A percentile compares a stretch with the other conserved stretches of the same genome.
phyloP scores from a whole-genome alignment of 2,113 vertebrate genomes.

The Nothobranchius furzeri region DNA sequence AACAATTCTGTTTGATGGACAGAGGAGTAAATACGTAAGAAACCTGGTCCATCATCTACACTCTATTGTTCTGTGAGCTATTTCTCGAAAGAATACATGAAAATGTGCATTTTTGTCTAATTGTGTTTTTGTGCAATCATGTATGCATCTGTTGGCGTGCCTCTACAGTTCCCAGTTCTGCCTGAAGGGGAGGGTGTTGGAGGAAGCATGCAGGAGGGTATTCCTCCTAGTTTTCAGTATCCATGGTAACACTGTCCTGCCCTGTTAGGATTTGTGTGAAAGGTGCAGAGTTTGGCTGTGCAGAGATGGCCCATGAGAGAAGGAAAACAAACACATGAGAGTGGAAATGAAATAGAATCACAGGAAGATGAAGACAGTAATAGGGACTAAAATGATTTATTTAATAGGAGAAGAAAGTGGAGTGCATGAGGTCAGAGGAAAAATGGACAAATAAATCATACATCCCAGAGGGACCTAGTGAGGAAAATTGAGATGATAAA shows the following conservation, averaged over 20 bases:
- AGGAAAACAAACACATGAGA: background rate
- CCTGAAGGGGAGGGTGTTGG: slow-evolving; percentile 20
- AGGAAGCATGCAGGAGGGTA: slow-evolving; percentile 32
- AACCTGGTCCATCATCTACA: slow-evolving; percentile 1
- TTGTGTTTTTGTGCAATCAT: slow-evolving; percentile 1
- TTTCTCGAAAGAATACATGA: background rate
- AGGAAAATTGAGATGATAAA: background rate
- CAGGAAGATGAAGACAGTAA: no score
- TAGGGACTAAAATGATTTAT: background rate
- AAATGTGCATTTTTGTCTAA: background rate
- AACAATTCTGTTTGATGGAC: slow-evolving; percentile 36
- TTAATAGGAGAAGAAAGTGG: background rate
- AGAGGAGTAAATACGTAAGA: slow-evolving; percentile 25
- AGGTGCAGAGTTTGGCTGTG: slow-evolving; percentile 29
- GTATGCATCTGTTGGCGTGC: slow-evolving; percentile 19
- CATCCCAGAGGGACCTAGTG: background rate
- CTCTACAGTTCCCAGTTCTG: slow-evolving; percentile 43
- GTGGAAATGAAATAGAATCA: no score
- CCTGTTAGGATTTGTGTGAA: slow-evolving; percentile 58
- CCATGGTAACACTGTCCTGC: slow-evolving; percentile 66
- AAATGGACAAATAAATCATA: slow-evolving; percentile 7
- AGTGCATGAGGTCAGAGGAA: background rate
- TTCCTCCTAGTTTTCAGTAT: slow-evolving; percentile 60
- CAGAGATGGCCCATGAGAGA: slow-evolving; percentile 2
- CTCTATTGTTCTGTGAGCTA: slow-evolving; percentile 14